Conservation (phyloP, 2,113 vertebrate species). For the Peromyscus leucopus region DNA sequence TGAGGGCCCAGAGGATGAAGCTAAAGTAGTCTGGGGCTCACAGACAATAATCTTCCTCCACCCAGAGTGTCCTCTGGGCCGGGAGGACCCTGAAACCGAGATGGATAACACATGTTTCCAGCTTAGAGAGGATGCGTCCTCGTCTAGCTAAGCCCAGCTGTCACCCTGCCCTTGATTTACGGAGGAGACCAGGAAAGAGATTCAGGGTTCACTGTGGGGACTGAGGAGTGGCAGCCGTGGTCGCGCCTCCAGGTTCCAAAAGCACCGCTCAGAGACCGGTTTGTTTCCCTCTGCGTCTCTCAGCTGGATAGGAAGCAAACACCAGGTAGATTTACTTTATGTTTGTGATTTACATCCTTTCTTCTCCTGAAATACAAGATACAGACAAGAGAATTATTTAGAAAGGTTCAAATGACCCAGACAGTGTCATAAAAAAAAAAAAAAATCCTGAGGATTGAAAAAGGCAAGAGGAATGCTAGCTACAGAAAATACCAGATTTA, state of each 20-base stretch:
- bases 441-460: neutral
- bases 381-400: neutral
- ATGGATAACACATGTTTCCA: constrained; percentile 70
- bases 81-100: constrained; percentile 66
- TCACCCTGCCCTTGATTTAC: constrained; percentile 77
- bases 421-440: neutral
- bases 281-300: constrained; percentile 8
- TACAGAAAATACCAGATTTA: neutral
- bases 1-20: neutral
- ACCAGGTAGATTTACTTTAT: constrained; percentile 41
- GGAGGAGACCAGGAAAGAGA: constrained; percentile 10
- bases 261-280: constrained; percentile 58
- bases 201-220: constrained; percentile 58
- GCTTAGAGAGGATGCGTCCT: constrained; percentile 8
- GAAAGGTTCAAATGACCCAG: neutral
- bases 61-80: constrained; percentile 42
- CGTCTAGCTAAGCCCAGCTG: constrained; percentile 74
- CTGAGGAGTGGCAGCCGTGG: constrained; percentile 42
- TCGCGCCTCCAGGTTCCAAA: constrained; percentile 63
- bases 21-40: constrained; percentile 48
- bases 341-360: neutral
- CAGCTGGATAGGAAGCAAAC: constrained; percentile 65
- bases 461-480: neutral
- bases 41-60: constrained; percentile 66
- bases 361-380: neutral